Base-by-base conservation (phyloP, 2,888 invertebrate species). In the Nebria salina region DNA sequence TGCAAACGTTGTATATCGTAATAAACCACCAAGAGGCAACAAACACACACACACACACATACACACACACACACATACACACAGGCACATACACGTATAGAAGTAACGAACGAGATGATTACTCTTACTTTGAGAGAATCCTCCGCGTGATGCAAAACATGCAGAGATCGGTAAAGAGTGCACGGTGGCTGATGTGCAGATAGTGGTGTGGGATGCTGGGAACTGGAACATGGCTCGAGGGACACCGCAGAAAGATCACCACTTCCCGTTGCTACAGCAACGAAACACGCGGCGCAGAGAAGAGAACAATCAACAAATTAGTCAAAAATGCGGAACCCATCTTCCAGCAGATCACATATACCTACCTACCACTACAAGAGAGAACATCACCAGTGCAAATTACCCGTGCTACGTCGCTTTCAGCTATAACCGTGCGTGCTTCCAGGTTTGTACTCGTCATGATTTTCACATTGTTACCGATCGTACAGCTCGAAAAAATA, bases 91-190 rank as follows among this genome's bases (percentile, higher is more conserved):
- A 20, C 20, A 20, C 20, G 20, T 20, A 20, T 20, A 20, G 20
- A 20, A 20, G 20, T 20, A 20, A 20, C 20, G 20, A 20, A 20
- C 20, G 20, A 20, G 20, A 20, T 20, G 20, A 20, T 66, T 15
- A 66, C 68, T 25, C 68, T 6, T 9, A 13, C 7, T 43, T 43
- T 9, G 9, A 43, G 43, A 43, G 43, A 43, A 43, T 43, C 43
- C 43, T 6, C 43, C 43, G 43, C 43, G 43, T 43, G 43, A 43
- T 43, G 43, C 43, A 43, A 43, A 43, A 43, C 43, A 43, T 94
- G 94, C 93, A 94, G 94, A 93, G 91, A 91, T 88, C 87, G 86
- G 86, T 87, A 90, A 90, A 90, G 90, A 91, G 91, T 90, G 90
- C 89, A 83, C 89, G 88, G 74, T 89, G 90, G 64, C 75, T 25